phyloP scores from a whole-genome alignment of 2,113 vertebrate genomes.

The Tachycineta bicolor region DNA sequence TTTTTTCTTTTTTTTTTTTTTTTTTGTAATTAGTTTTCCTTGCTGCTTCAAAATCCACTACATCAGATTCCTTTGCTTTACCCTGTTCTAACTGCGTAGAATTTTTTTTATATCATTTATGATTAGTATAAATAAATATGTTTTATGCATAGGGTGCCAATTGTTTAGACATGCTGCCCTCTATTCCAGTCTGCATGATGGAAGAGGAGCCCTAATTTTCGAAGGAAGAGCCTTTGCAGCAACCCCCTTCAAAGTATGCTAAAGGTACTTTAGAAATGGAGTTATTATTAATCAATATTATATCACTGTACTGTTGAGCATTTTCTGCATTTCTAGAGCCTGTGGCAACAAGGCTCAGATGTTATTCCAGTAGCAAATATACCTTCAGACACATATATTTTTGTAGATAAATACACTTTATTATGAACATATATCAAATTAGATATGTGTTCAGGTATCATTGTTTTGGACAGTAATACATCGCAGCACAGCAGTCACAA shows the following conservation, averaged over 20 bases:
- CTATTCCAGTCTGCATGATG: neutral
- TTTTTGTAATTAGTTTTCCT: neutral
- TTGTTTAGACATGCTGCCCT: neutral
- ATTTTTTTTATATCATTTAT: neutral
- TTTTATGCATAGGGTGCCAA: neutral
- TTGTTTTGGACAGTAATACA: neutral
- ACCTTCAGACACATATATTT: neutral
- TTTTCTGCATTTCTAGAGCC: neutral
- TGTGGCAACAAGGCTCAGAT: neutral
- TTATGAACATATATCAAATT: neutral
- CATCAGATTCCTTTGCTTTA: neutral
- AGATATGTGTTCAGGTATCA: neutral
- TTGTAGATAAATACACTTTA: neutral
- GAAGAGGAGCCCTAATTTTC: neutral
- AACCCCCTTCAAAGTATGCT: neutral
- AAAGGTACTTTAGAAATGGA: neutral
- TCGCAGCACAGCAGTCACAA: neutral
- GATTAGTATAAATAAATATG: neutral
- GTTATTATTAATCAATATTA: neutral
- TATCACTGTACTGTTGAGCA: neutral
- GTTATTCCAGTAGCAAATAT: neutral
- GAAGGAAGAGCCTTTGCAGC: neutral
- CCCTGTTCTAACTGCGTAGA: neutral
- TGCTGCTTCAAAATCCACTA: neutral
- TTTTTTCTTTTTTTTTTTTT: neutral